Percentiles rank a stretch among this genome's conserved stretches.
These are phyloP conservation scores for Allygus modestus DNA, from an alignment of 2,888 invertebrate species.

Conservation along the genomic window DNA sequence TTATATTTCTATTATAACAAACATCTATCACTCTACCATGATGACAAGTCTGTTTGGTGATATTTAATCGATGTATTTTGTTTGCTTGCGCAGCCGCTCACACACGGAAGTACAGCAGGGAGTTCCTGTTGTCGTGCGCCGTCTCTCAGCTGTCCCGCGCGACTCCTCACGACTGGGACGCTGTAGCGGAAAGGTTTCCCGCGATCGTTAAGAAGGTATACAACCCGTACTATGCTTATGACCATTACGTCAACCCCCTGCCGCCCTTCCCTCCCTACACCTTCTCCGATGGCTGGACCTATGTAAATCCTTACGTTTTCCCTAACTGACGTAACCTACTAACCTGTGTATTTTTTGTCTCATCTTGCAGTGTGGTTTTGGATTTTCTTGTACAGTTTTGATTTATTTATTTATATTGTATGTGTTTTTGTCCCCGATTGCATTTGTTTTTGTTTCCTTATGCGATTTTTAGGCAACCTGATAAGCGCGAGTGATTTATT, in stretches of 20 bases:
- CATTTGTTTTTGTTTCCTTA: slow-evolving; percentile 18
- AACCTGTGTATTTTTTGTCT: slow-evolving; percentile 1
- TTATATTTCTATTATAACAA: no score
- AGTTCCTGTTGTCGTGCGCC: slow-evolving; percentile 78
- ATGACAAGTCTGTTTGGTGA: no score
- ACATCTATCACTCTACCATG: no score
- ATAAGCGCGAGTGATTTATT: neutral
- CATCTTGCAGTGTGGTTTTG: neutral
- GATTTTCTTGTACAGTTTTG: slow-evolving; percentile 29
- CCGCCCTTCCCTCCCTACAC: slow-evolving; percentile 31
- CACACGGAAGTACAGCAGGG: slow-evolving; percentile 75
- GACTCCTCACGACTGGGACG: slow-evolving; percentile 70
- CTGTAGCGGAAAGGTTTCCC: slow-evolving; percentile 69
- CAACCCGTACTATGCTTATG: neutral
- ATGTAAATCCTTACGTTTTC: slow-evolving; percentile 35
- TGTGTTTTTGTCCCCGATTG: slow-evolving; percentile 11
- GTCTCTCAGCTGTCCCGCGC: slow-evolving; percentile 74
- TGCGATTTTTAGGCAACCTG: neutral
- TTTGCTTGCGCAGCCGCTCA: slow-evolving; percentile 66
- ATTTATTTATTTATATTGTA: slow-evolving; percentile 28
- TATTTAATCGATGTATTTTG: no score
- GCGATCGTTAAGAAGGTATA: slow-evolving; percentile 71
- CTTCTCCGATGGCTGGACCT: slow-evolving; percentile 41
- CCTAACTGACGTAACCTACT: slow-evolving; percentile 17
- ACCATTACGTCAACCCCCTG: neutral